Evolutionary conservation across 2,888 invertebrate genomes (phyloP), one percentile per base, ranked within the genome.

Genomic region (Schizaphis graminum): DNA sequence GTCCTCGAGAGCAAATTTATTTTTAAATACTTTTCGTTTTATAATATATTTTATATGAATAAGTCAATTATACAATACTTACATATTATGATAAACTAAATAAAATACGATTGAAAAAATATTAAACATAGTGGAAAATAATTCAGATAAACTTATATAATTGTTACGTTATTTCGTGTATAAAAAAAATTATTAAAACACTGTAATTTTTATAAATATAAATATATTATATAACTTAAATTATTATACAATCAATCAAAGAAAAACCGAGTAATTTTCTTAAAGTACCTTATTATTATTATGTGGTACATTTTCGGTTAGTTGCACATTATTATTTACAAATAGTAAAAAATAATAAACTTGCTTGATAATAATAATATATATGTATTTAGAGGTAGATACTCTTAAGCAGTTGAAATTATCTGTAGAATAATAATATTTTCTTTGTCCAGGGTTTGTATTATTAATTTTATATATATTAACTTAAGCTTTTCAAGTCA

Each of bases 1-100:
- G 91, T 35, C 91, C 91, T 77, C 35, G 77, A 61, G 28, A 35
- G 10, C 16, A 44, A 92, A 92, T 87, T 61, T 61, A 11, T 49
- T 92, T 92, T 92, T 61, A 87, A 92, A 67, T n/a, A 28, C 56
- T 0, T 13, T 86, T 87, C 35, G n/a, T 24, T 56, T 53, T 44
- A 85, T 85, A 85, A 85, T 5, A 84, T 11, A 86, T 86, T 77
- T 35, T 7, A 35, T 35, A 21, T 77, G 35, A 77, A 77, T 35
- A 8, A 77, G 77, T 77, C 21, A 21, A 77, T 7, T 77, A 77
- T 16, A 35, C 35, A 35, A 21, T 0, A 77, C 2, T 21, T 77
- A 21, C 53, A 53, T 67, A 3, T 4, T n/a, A 16, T 67, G 67
- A 67, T 67, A 5, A 67, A 67, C n/a, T 16, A 67, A 67, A 67